A percentile compares a stretch with the other conserved stretches of the same genome.
These are phyloP conservation scores for Ariopsis seemanni DNA, from an alignment of 2,113 vertebrate genomes.

Conservation along the genomic window DNA sequence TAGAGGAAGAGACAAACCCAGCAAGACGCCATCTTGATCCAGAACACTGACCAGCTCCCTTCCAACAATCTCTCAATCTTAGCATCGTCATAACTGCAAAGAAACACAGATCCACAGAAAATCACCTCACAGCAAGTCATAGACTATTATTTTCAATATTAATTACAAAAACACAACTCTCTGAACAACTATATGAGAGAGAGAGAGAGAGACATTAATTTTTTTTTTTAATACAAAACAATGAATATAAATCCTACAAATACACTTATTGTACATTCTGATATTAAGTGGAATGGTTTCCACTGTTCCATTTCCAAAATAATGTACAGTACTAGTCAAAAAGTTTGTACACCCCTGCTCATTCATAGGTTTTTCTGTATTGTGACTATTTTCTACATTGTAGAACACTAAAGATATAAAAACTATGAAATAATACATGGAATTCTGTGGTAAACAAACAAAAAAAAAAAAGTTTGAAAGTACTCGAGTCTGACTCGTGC, in stretches of 20 bases:
- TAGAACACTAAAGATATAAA: no score
- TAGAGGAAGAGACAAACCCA: constrained; percentile 91
- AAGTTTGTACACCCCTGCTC: no score
- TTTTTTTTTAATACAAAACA: no score
- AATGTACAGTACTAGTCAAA: neutral
- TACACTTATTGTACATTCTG: neutral
- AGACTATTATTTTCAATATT: neutral
- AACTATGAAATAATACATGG: no score
- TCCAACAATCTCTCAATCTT: constrained; percentile 88
- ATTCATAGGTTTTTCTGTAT: no score
- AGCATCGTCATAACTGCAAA: constrained; percentile 82
- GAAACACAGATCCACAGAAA: neutral
- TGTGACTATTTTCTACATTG: no score
- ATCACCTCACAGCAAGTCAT: neutral
- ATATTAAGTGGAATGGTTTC: neutral
- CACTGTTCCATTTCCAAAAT: neutral
- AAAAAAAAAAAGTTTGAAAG: no score
- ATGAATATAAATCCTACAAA: neutral
- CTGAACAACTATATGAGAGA: neutral
- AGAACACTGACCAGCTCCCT: constrained; percentile 91
- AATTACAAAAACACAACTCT: neutral
- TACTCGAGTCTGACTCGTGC: no score
- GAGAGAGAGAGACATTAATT: no score
- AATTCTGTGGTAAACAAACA: neutral
- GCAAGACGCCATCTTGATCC: constrained; percentile 95